Conservation (phyloP, 2,888 invertebrate genomes). For the Leptopilina drosophilae region DNA sequence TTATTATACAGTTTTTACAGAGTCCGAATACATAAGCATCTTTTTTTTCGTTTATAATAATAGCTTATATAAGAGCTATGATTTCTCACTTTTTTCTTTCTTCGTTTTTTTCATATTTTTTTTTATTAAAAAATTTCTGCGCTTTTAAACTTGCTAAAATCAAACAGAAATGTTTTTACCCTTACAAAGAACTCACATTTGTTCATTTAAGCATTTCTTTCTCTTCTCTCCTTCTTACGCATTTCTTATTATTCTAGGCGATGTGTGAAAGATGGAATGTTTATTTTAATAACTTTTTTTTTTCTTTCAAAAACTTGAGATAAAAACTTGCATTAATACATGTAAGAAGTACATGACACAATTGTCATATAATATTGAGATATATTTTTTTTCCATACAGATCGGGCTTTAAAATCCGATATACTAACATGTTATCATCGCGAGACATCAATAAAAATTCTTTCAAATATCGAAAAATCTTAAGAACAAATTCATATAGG, state of each 20-base stretch:
- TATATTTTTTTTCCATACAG: constrained; percentile 33
- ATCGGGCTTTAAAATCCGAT: constrained; percentile 25
- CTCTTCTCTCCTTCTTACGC: constrained; percentile 28
- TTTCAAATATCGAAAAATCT: constrained; percentile 34
- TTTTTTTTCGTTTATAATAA: constrained; percentile 56
- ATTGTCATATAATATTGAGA: constrained; percentile 38
- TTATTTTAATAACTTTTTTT: constrained; percentile 36
- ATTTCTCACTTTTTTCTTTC: constrained; percentile 59
- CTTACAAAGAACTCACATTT: constrained; percentile 41
- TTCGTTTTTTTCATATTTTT: background rate
- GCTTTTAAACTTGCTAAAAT: constrained; percentile 46
- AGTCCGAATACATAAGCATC: constrained; percentile 63
- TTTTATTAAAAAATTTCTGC: constrained; percentile 44
- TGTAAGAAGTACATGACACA: constrained; percentile 34
- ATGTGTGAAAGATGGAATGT: constrained; percentile 42
- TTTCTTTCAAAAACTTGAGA: constrained; percentile 38
- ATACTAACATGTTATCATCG: constrained; percentile 37
- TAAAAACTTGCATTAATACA: constrained; percentile 37
- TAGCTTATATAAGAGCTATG: constrained; percentile 59
- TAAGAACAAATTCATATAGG: constrained; percentile 24
- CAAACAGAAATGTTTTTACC: constrained; percentile 44
- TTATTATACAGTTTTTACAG: constrained; percentile 68
- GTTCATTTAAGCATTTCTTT: constrained; percentile 25
- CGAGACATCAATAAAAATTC: constrained; percentile 35
- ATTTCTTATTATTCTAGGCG: constrained; percentile 21